Evolutionary conservation across 1,140 invertebrate species (phyloP).

Genomic region (Drosophila littoralis): DNA sequence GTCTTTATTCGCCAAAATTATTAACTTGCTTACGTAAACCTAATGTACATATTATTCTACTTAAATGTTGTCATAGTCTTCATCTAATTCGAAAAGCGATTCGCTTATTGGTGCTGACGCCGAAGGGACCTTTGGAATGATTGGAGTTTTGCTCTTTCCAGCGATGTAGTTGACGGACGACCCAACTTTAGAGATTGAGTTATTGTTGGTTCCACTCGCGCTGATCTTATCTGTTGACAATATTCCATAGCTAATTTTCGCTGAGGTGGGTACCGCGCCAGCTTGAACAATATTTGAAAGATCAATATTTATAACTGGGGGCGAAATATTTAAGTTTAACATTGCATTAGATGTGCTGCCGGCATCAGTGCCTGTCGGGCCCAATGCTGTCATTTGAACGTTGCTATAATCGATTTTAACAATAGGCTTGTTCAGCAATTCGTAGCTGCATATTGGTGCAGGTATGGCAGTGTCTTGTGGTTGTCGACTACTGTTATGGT

Average conservation of each 20-base stretch:
- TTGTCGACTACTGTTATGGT: slow-evolving; percentile 51
- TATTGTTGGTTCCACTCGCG: slow-evolving; percentile 48
- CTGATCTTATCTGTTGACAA: slow-evolving; percentile 32
- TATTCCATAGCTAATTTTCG: slow-evolving; percentile 47
- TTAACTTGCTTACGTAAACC: slow-evolving; percentile 54
- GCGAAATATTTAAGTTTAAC: slow-evolving; percentile 65
- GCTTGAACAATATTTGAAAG: slow-evolving; percentile 75
- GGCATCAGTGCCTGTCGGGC: slow-evolving; percentile 41
- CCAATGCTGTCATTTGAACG: slow-evolving; percentile 48
- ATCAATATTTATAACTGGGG: slow-evolving; percentile 82
- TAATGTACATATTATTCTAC: slow-evolving; percentile 64
- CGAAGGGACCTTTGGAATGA: slow-evolving; percentile 67
- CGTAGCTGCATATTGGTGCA: slow-evolving; percentile 76
- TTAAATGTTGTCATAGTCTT: slow-evolving; percentile 85
- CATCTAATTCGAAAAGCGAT: slow-evolving; percentile 81
- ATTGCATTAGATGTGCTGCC: slow-evolving; percentile 31
- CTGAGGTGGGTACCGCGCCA: slow-evolving; percentile 28
- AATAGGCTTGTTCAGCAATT: slow-evolving; percentile 76
- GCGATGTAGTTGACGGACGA: slow-evolving; percentile 49
- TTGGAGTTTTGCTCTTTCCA: slow-evolving; percentile 71
- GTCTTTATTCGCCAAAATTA: slow-evolving; percentile 71
- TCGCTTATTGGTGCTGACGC: slow-evolving; percentile 60
- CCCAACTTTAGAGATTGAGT: slow-evolving; percentile 37
- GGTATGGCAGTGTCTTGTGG: slow-evolving; percentile 76
- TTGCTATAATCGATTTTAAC: slow-evolving; percentile 84